Conservation (phyloP, 2,888 invertebrate species). For the Hermaeophaga mercurialis region DNA sequence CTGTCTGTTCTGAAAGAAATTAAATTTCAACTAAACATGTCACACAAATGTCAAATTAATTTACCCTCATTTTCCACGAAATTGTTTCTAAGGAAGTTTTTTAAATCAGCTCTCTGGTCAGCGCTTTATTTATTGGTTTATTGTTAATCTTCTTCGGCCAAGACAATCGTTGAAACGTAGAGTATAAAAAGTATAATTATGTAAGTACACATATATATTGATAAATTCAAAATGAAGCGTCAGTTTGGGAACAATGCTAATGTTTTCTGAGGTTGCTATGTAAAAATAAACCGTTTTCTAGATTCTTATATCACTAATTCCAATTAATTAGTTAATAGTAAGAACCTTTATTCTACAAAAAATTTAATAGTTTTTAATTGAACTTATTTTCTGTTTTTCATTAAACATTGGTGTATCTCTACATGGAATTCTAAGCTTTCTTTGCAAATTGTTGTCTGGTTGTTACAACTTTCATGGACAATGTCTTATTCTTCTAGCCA, state of each 20-base stretch:
- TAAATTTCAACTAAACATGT: slow-evolving; percentile 7
- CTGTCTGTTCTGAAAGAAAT: slow-evolving; percentile 39
- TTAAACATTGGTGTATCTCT: no score
- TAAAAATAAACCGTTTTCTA: not conserved
- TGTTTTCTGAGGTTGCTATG: slow-evolving; percentile 12
- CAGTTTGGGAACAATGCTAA: not conserved
- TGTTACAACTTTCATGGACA: no score
- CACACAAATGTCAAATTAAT: slow-evolving; percentile 8
- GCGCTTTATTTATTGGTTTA: not conserved
- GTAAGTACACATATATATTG: not conserved
- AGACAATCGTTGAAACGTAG: slow-evolving; percentile 2
- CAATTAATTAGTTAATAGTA: no score
- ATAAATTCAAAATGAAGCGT: not conserved
- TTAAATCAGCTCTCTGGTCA: no score
- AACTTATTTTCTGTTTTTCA: no score
- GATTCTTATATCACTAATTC: not conserved
- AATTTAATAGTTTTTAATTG: no score
- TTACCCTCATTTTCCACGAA: slow-evolving; percentile 11
- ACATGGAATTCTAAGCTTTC: no score
- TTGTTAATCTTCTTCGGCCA: slow-evolving; percentile 2
- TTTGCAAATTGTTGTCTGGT: no score
- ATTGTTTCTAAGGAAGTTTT: slow-evolving; percentile 1
- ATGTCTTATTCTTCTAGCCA: no score
- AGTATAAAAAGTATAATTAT: slow-evolving; percentile 1
- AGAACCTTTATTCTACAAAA: no score